Percentiles rank a stretch among this genome's conserved stretches.
phyloP scores from a whole-genome alignment of 2,888 invertebrate species.

The Elmis aenea region DNA sequence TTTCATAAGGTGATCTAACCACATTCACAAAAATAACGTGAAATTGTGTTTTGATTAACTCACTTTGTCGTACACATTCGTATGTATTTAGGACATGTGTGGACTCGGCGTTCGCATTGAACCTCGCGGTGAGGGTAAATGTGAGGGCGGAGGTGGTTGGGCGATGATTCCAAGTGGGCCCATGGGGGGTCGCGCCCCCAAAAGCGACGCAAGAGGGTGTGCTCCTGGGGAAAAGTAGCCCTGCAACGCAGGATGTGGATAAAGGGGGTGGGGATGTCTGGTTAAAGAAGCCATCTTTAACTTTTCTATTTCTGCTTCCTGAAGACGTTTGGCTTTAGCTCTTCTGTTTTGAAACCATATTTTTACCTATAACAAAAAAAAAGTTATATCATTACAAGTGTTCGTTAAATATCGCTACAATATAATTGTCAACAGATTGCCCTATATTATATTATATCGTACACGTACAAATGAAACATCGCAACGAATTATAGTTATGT shows the following conservation, averaged over 20 bases:
- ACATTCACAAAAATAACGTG: too few relatives aligned
- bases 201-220: slow-evolving; percentile 53
- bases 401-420: too few relatives aligned
- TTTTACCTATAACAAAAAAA: slow-evolving; percentile 66
- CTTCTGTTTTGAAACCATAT: slow-evolving; percentile 74
- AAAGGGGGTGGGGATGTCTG: slow-evolving; percentile 56
- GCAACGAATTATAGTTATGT: too few relatives aligned
- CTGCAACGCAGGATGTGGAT: slow-evolving; percentile 57
- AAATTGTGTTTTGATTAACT: too few relatives aligned
- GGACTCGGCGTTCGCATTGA: slow-evolving; percentile 43
- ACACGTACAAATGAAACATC: too few relatives aligned
- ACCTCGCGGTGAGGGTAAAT: slow-evolving; percentile 45
- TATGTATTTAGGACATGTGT: slow-evolving; percentile 41
- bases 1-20: too few relatives aligned
- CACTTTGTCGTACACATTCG: too few relatives aligned
- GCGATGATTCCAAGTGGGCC: slow-evolving; percentile 46
- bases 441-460: too few relatives aligned
- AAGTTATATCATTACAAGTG: too few relatives aligned
- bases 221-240: slow-evolving; percentile 58
- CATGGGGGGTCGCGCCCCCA: slow-evolving; percentile 47
- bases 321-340: slow-evolving; percentile 94
- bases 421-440: too few relatives aligned
- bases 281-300: slow-evolving; percentile 74
- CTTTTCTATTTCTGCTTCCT: slow-evolving; percentile 93
- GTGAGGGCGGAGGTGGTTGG: slow-evolving; percentile 47